A percentile compares a stretch with the other conserved stretches of the same genome.
Conservation (phyloP, 1,140 invertebrate species). For the Bombus cullumanus region DNA sequence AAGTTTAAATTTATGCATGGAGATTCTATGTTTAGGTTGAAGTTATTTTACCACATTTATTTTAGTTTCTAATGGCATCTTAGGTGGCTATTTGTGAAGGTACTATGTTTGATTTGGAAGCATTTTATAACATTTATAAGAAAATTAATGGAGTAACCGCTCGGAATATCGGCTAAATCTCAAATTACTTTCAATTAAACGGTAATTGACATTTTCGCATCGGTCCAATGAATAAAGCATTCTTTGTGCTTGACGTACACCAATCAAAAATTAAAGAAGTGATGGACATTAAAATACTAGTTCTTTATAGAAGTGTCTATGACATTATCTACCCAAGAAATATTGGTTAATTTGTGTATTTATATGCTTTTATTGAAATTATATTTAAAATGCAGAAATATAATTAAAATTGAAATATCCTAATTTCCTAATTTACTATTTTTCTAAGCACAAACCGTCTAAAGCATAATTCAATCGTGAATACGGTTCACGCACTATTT, state of each 20-base stretch:
- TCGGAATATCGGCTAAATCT: too few species aligned
- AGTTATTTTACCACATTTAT: background rate
- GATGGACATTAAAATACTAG: too few species aligned
- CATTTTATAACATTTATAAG: too few species aligned
- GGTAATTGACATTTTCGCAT: background rate
- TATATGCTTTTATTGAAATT: background rate
- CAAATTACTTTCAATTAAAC: too few species aligned
- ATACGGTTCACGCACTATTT: background rate
- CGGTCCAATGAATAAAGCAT: too few species aligned
- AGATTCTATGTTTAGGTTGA: background rate
- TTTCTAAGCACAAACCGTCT: too few species aligned
- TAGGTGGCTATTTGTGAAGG: background rate
- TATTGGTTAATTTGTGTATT: background rate
- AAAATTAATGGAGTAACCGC: too few species aligned
- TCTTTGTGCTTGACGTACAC: background rate
- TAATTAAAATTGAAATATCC: background rate
- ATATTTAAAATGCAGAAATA: background rate
- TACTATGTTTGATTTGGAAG: too few species aligned
- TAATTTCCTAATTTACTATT: background rate
- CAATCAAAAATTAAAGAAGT: too few species aligned
- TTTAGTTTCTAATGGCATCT: background rate
- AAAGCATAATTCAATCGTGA: too few species aligned
- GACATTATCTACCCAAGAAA: too few species aligned
- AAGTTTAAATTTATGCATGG: background rate
- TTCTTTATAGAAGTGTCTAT: too few species aligned